These are phyloP conservation scores for Meles meles DNA, from an alignment of 2,113 vertebrate species.

Conservation along the genomic window DNA sequence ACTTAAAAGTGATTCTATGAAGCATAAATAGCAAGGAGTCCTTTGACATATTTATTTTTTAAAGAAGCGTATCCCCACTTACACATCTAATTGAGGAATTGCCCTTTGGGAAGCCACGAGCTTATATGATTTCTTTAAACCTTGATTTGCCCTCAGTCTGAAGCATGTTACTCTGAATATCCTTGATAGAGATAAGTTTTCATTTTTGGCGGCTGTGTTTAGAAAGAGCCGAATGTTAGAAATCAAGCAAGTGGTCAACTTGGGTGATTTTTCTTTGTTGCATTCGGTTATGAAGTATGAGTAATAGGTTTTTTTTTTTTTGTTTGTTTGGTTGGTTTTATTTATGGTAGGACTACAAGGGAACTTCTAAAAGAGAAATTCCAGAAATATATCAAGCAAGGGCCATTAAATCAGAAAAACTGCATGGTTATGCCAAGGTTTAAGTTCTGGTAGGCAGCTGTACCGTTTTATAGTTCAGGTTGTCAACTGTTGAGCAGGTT, in stretches of 20 bases:
- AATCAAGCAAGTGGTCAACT: neutral
- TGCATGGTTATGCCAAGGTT: neutral
- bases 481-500: neutral
- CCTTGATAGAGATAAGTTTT: neutral
- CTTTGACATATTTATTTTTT: neutral
- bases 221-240: neutral
- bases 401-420: neutral
- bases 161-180: neutral
- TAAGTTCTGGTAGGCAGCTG: neutral
- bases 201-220: slow-evolving; percentile 16
- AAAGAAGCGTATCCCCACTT: neutral
- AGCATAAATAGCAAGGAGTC: neutral
- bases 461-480: neutral
- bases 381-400: neutral
- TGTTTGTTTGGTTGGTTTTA: neutral
- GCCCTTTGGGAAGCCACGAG: neutral
- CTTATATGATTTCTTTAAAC: slow-evolving; percentile 4
- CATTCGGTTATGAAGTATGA: neutral
- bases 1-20: neutral
- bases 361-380: slow-evolving; percentile 8
- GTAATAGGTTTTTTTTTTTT: neutral
- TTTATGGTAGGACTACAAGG: neutral
- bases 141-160: neutral
- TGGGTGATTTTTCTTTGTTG: neutral
- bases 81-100: neutral